phyloP scores from a whole-genome alignment of 1,140 invertebrate genomes.

The Brachionus manjavacas region DNA sequence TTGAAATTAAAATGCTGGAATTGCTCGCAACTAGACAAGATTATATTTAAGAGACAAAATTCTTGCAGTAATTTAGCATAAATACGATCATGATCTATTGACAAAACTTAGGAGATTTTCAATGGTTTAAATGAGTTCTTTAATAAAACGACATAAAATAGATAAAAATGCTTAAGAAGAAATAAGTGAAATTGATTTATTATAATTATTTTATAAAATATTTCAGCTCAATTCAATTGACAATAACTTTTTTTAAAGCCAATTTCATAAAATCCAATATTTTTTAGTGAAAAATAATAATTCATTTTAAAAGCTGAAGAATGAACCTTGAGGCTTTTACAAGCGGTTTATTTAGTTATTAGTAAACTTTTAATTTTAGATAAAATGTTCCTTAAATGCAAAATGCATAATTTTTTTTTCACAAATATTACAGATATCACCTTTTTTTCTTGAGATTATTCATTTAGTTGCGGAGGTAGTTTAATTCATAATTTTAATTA shows the following conservation, averaged over 20 bases:
- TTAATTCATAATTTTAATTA: neutral
- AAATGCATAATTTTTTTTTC: neutral
- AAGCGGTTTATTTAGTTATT: neutral
- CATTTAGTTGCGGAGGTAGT: neutral
- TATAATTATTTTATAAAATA: conserved; percentile 3
- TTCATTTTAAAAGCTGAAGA: neutral
- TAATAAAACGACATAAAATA: neutral
- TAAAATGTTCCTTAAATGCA: neutral
- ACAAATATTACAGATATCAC: neutral
- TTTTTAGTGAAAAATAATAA: neutral
- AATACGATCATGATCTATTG: neutral
- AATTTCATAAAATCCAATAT: neutral
- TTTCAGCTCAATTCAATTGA: neutral
- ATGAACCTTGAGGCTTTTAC: neutral
- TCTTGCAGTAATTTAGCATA: neutral
- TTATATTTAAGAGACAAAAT: neutral
- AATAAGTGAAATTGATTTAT: neutral
- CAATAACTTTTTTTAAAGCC: neutral
- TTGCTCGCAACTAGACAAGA: neutral
- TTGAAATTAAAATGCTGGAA: neutral
- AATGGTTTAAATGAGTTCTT: neutral
- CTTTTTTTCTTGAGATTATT: neutral
- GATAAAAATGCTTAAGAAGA: neutral
- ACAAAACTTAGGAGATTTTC: neutral
- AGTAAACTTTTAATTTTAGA: neutral